Base-by-base conservation (phyloP, 2,797 vertebrate species). In the Nothura maculosa region DNA sequence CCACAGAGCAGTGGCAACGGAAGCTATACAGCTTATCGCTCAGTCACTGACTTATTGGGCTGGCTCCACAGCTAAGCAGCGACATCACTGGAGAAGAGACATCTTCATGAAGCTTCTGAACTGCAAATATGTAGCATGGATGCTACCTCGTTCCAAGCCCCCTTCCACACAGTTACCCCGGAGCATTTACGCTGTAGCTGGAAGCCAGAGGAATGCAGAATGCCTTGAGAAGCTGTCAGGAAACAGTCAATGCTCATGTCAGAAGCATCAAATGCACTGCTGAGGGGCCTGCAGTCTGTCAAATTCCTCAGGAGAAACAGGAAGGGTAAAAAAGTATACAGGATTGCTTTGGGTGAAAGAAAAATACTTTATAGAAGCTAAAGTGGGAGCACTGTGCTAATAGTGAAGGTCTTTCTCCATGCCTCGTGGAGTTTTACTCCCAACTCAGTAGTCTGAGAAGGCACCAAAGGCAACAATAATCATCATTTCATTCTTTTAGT, bases 71-170 rank as follows among this genome's bases (percentile, higher is more conserved):
- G 0, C 58, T 18, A 21, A 81, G 5, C 38, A 82, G 60, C 68
- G 81, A 14, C 0, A 0, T 63, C 47, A 24, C 1, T 5, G 70
- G 16, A 76, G 24, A 52, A 61, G 12, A 4, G 10, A 47, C 5
- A 75, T 34, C 9, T 69, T 55, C 62, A 47, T 82, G 19, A 75
- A 7, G 5, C 17, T 40, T 84, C 74, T n/a, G 25, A 73, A 77
- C 77, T 77, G 32, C 62, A 80, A 68, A 36, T 15, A 45, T 6
- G 6, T 28, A 25, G 18, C 40, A 43, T 30, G 21, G 10, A 12
- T 7, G 4, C 4, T 76, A 57, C 4, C 6, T 27, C n/a, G 52
- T 87, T 76, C 19, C 43, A 72, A 13, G 8, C 15, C 58, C 32
- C 22, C 9, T 81, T 72, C 30, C 55, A 63, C 68, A 63, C 18